These are phyloP conservation scores for Callosobruchus maculatus DNA, from an alignment of 2,888 invertebrate species.

Conservation along the genomic window DNA sequence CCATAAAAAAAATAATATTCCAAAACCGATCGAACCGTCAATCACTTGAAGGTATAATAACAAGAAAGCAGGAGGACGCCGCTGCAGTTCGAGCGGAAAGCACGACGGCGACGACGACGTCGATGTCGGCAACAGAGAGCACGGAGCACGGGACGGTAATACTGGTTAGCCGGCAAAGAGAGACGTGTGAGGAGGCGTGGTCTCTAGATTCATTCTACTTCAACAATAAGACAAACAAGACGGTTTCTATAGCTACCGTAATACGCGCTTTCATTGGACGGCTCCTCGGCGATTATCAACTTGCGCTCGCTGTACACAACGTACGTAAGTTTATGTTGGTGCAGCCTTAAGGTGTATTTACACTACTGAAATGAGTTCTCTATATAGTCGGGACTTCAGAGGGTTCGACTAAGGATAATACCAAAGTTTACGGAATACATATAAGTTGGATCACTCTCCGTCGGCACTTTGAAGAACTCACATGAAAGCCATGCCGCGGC, in stretches of 20 bases:
- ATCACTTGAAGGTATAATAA: neutral
- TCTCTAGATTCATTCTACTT: slow-evolving; percentile 47
- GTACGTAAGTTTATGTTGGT: neutral
- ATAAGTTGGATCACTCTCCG: no score
- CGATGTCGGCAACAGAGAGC: slow-evolving; percentile 22
- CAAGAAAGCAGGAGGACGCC: neutral
- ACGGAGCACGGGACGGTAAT: slow-evolving; percentile 33
- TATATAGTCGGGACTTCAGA: neutral
- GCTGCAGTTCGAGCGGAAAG: neutral
- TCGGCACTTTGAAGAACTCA: no score
- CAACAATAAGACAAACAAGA: slow-evolving; percentile 47
- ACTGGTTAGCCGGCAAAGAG: slow-evolving; percentile 35
- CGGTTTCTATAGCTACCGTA: slow-evolving; percentile 52
- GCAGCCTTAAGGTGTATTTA: no score
- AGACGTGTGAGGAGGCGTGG: slow-evolving; percentile 48
- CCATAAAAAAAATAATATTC: no score
- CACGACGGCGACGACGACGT: slow-evolving; percentile 8
- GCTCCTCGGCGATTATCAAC: slow-evolving; percentile 39
- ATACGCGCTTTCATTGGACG: slow-evolving; percentile 50
- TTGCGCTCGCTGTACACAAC: slow-evolving; percentile 11
- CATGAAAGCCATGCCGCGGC: no score
- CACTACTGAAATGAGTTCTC: neutral
- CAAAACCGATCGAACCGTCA: no score
- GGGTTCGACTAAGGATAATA: neutral
- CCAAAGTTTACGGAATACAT: no score